Percentiles rank a stretch among this genome's conserved stretches.
Evolutionary conservation across 2,888 invertebrate genomes (phyloP).

Genomic region (Ichneumoninae sp.): DNA sequence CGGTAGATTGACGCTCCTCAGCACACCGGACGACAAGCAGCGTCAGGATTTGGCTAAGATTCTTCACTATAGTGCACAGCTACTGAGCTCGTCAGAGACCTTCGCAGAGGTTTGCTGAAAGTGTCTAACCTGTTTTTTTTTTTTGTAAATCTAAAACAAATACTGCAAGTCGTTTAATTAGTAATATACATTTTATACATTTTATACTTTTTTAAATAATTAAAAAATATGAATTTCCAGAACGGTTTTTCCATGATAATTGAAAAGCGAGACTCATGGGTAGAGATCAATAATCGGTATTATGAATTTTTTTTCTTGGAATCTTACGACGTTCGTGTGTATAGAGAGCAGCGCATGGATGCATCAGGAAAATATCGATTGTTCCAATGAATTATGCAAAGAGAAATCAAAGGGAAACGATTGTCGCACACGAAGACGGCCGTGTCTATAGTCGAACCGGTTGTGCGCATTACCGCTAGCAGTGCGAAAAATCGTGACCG

Average conservation of each 20-base stretch:
- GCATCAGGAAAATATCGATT: conserved; percentile 45
- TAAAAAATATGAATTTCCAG: not conserved
- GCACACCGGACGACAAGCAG: conserved; percentile 74
- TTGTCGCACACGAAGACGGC: not conserved
- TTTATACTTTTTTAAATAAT: not conserved
- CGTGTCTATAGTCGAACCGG: not conserved
- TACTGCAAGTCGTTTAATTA: not conserved
- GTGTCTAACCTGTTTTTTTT: conserved; percentile 5
- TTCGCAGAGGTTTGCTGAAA: conserved; percentile 66
- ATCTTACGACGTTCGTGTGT: conserved; percentile 35
- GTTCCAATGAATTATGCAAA: conserved; percentile 52
- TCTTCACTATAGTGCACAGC: conserved; percentile 78
- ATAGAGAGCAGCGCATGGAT: not conserved
- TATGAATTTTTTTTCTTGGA: conserved; percentile 7
- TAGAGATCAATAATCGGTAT: not conserved
- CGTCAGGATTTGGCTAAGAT: conserved; percentile 78
- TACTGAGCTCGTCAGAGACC: conserved; percentile 75
- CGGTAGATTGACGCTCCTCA: conserved; percentile 80
- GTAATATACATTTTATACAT: conserved; percentile 7
- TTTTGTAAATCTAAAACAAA: not conserved
- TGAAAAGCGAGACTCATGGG: not conserved
- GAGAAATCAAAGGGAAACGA: conserved; percentile 22
- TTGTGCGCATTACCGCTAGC: not conserved
- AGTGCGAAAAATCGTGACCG: conserved; percentile 26
- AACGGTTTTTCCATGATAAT: not conserved